Conservation (phyloP, 2,888 invertebrate genomes). For the Dugesia japonica region DNA sequence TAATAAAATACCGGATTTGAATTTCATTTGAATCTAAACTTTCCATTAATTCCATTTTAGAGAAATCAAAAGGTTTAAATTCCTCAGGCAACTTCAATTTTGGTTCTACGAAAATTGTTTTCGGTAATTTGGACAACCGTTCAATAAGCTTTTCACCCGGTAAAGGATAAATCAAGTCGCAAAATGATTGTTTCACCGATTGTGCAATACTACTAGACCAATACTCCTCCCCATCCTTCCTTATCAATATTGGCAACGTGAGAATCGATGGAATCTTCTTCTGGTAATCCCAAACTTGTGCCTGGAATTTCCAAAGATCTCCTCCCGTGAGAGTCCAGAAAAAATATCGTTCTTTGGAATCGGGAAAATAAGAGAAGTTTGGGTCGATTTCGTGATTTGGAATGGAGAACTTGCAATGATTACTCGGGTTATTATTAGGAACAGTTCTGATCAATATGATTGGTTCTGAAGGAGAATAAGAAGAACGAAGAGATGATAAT, state of each 20-base stretch:
- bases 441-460: too few species aligned
- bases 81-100: too few species aligned
- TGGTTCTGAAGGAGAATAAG: too few species aligned
- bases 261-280: neutral
- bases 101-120: too few species aligned
- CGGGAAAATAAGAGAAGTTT: neutral
- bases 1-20: too few species aligned
- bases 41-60: too few species aligned
- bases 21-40: too few species aligned
- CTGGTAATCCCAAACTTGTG: neutral
- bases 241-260: neutral
- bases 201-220: neutral
- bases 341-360: neutral
- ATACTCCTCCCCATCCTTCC: neutral
- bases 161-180: neutral
- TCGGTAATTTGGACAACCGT: neutral
- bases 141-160: neutral
- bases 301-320: neutral
- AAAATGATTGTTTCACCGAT: neutral
- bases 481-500: neutral
- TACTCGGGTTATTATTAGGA: neutral
- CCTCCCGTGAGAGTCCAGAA: neutral
- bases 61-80: too few species aligned
- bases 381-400: neutral
- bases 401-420: neutral